A percentile compares a stretch with the other conserved stretches of the same genome.
phyloP scores from a whole-genome alignment of 2,113 vertebrate species.

The Odontophorus gujanensis region DNA sequence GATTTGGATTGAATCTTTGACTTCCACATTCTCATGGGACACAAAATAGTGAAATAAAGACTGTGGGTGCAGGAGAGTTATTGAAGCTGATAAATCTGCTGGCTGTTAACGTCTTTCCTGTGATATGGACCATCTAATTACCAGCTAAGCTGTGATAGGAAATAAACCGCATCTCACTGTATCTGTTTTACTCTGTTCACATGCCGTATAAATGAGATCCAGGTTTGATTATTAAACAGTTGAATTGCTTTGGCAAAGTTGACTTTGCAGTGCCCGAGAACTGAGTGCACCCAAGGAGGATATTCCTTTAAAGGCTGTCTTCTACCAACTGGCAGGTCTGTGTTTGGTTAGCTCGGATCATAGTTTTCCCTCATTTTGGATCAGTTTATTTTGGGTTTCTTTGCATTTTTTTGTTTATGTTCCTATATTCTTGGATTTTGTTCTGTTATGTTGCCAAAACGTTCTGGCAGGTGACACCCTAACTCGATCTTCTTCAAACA shows the following conservation, averaged over 20 bases:
- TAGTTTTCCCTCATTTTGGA: not conserved
- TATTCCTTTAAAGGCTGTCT: slow-evolving; percentile 37
- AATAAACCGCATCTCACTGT: slow-evolving; percentile 50
- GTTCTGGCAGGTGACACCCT: slow-evolving; percentile 39
- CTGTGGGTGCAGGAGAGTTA: not conserved
- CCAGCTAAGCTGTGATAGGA: slow-evolving; percentile 29
- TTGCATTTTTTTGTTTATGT: not conserved
- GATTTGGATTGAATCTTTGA: not conserved
- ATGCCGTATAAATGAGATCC: slow-evolving; percentile 26
- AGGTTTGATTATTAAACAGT: slow-evolving; percentile 34
- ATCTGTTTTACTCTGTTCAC: slow-evolving; percentile 5
- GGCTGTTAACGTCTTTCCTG: slow-evolving; percentile 20
- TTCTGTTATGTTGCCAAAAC: slow-evolving; percentile 10
- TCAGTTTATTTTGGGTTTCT: not conserved
- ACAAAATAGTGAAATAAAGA: not conserved
- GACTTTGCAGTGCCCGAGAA: not conserved
- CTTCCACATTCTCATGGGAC: not conserved
- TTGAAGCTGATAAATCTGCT: slow-evolving; percentile 3
- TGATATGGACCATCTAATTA: slow-evolving; percentile 42
- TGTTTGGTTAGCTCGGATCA: slow-evolving; percentile 8
- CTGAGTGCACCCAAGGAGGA: not conserved
- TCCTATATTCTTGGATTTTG: not conserved
- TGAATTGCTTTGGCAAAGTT: slow-evolving; percentile 34
- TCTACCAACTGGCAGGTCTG: not conserved
- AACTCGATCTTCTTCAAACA: slow-evolving; percentile 50